Conservation (phyloP, 1,140 invertebrate genomes). For the Cecropterus lyciades region DNA sequence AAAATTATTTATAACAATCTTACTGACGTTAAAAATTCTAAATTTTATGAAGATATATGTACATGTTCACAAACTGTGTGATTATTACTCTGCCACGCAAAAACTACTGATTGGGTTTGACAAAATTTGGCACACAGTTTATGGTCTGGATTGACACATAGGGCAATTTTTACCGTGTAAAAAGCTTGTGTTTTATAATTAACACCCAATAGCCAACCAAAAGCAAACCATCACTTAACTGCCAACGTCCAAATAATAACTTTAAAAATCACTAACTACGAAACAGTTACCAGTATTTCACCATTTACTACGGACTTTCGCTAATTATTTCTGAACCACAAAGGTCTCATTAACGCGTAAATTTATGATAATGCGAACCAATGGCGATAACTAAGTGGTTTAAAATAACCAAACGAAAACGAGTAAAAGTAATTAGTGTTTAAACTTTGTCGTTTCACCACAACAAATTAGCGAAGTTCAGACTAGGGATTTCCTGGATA, state of each 20-base stretch:
- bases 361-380: constrained; percentile 18
- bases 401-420: constrained; percentile 14
- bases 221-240: neutral
- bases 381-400: constrained; percentile 12
- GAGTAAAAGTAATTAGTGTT: constrained; percentile 47
- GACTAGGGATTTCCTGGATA: too few species aligned
- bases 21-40: too few species aligned
- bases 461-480: constrained; percentile 9
- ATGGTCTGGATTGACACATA: too few species aligned
- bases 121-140: too few species aligned
- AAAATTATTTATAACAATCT: too few species aligned
- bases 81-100: too few species aligned
- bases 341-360: constrained; percentile 35
- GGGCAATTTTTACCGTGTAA: too few species aligned
- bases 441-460: constrained; percentile 9
- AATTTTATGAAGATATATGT: too few species aligned
- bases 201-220: neutral
- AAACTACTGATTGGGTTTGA: too few species aligned
- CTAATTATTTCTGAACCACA: constrained; percentile 41
- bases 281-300: constrained; percentile 2
- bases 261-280: neutral
- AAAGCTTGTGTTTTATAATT: too few species aligned
- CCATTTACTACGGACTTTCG: constrained; percentile 16
- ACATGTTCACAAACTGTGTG: too few species aligned
- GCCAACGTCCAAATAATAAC: neutral